phyloP scores from a whole-genome alignment of 2,113 vertebrate species.

The Coptodon bakossiorum region DNA sequence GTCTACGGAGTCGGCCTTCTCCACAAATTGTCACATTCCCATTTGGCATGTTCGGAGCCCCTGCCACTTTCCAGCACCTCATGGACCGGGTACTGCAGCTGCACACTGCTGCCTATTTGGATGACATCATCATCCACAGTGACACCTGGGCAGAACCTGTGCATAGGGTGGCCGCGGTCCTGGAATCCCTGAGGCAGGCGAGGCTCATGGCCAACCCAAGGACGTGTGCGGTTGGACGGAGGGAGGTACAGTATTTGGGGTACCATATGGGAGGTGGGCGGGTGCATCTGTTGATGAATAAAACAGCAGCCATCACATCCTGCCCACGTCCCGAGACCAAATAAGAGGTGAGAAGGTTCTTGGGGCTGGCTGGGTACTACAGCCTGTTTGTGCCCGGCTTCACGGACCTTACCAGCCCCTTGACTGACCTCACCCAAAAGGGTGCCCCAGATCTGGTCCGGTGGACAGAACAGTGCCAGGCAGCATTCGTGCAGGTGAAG shows the following conservation, averaged over 20 bases:
- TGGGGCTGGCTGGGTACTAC: neutral
- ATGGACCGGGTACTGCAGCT: neutral
- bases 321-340: neutral
- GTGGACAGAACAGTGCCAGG: neutral
- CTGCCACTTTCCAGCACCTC: neutral
- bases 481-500: neutral
- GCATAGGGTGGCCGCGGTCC: neutral
- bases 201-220: neutral
- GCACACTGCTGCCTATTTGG: neutral
- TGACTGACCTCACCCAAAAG: neutral
- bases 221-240: neutral
- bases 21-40: neutral
- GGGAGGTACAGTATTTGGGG: neutral
- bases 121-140: neutral
- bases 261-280: neutral
- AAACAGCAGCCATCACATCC: neutral
- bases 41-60: neutral
- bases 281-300: neutral
- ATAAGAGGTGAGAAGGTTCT: neutral
- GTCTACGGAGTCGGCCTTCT: neutral
- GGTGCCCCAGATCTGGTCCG: neutral
- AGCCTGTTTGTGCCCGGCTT: neutral
- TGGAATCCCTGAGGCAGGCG: neutral
- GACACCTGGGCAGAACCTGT: neutral
- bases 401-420: neutral